phyloP scores from a whole-genome alignment of 2,113 vertebrate genomes.

The Prunella himalayana region DNA sequence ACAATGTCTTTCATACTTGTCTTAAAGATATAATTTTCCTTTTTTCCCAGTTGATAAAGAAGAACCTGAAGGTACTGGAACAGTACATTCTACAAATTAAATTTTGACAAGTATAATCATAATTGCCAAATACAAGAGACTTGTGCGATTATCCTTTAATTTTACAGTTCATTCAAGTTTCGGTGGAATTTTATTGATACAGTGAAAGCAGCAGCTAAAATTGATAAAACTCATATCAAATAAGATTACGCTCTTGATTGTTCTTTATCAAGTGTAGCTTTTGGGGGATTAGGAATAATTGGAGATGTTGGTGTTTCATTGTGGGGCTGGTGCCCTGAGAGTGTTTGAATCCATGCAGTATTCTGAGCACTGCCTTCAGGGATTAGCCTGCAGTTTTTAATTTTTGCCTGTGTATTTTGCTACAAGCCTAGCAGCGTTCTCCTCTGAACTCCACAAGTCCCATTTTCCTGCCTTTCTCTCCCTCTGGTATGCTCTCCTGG shows the following conservation, averaged over 20 bases:
- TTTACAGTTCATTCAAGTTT: conserved; percentile 71
- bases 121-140: conserved; percentile 63
- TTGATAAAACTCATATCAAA: conserved; percentile 57
- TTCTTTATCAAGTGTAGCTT: conserved; percentile 58
- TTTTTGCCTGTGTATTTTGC: conserved; percentile 50
- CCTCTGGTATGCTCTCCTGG: conserved; percentile 20
- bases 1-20: conserved; percentile 71
- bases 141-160: conserved; percentile 63
- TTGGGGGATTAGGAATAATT: conserved; percentile 62
- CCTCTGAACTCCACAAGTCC: conserved; percentile 43
- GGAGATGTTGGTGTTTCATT: conserved; percentile 40
- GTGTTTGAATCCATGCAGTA: not conserved
- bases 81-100: conserved; percentile 62
- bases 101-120: conserved; percentile 65
- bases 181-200: conserved; percentile 56
- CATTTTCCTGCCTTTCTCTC: conserved; percentile 19
- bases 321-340: conserved; percentile 46
- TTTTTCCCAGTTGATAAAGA: conserved; percentile 64
- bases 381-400: conserved; percentile 43
- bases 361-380: conserved; percentile 5
- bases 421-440: not conserved
- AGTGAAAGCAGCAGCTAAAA: conserved; percentile 62
- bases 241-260: conserved; percentile 61
- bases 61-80: conserved; percentile 51
- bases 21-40: conserved; percentile 76